Evolutionary conservation across 2,797 vertebrate species (phyloP).

Genomic region (Artibeus lituratus): DNA sequence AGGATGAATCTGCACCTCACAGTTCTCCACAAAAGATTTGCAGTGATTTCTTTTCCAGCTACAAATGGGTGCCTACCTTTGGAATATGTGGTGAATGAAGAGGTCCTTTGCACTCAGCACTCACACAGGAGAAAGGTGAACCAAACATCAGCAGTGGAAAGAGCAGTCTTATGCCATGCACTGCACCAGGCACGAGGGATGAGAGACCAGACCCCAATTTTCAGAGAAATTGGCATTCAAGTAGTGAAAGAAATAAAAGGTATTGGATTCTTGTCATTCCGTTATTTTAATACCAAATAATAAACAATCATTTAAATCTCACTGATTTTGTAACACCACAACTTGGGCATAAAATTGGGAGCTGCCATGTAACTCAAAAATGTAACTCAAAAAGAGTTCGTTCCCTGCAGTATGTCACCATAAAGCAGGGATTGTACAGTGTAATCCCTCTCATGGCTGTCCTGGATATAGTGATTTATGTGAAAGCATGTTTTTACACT

Average conservation of each 20-base stretch:
- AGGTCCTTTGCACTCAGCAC: neutral
- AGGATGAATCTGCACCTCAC: neutral
- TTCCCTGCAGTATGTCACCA: neutral
- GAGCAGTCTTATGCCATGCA: neutral
- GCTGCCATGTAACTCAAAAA: neutral
- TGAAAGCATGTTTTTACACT: neutral
- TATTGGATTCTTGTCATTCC: neutral
- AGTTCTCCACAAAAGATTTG: neutral
- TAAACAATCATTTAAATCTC: conserved; percentile 41
- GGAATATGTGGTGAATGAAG: neutral
- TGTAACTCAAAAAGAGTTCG: neutral
- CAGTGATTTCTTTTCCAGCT: neutral
- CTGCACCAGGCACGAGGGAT: no score
- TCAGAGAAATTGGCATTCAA: neutral
- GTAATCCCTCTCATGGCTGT: neutral
- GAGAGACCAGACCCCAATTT: neutral
- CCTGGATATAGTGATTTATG: neutral
- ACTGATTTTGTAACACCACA: neutral
- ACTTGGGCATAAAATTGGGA: conserved; percentile 39
- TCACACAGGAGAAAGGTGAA: neutral
- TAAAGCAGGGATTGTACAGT: neutral
- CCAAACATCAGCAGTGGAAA: neutral
- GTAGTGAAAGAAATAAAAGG: neutral
- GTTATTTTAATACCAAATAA: conserved; percentile 51
- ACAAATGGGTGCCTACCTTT: neutral